Conservation (phyloP, 2,113 vertebrate species). For the Phylloscopus whistleri region DNA sequence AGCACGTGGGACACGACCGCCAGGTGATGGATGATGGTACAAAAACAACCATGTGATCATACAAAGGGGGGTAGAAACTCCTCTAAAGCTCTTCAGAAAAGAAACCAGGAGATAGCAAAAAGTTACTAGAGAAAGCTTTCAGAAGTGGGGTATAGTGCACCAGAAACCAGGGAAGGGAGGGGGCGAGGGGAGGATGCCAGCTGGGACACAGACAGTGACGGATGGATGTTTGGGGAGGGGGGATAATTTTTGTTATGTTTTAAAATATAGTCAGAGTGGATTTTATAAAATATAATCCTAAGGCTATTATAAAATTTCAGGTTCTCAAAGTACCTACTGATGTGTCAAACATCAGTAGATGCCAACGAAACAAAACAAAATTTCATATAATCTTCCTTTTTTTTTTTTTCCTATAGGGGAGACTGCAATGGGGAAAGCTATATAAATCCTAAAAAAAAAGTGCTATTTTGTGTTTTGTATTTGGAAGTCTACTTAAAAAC, state of each 20-base stretch:
- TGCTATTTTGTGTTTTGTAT: slow-evolving; percentile 64
- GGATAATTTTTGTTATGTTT: slow-evolving; percentile 62
- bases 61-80: slow-evolving; percentile 77
- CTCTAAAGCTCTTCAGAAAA: slow-evolving; percentile 76
- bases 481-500: slow-evolving; percentile 62
- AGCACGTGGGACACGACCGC: slow-evolving; percentile 57
- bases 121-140: slow-evolving; percentile 73
- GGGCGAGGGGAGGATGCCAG: slow-evolving; percentile 41
- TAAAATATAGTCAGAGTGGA: slow-evolving; percentile 78
- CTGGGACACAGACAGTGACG: slow-evolving; percentile 57
- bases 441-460: slow-evolving; percentile 74
- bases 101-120: slow-evolving; percentile 75
- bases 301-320: slow-evolving; percentile 79
- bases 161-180: slow-evolving; percentile 50
- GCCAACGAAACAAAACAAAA: background rate
- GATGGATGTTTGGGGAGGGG: background rate
- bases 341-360: slow-evolving; percentile 79
- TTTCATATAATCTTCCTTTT: slow-evolving; percentile 58
- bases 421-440: slow-evolving; percentile 66
- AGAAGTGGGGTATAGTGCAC: slow-evolving; percentile 74
- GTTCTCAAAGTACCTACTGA: slow-evolving; percentile 70
- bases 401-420: slow-evolving; percentile 60
- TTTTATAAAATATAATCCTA: slow-evolving; percentile 80
- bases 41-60: slow-evolving; percentile 71
- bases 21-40: slow-evolving; percentile 48